Conservation (phyloP, 2,888 invertebrate genomes). For the Eurytoma californica region DNA sequence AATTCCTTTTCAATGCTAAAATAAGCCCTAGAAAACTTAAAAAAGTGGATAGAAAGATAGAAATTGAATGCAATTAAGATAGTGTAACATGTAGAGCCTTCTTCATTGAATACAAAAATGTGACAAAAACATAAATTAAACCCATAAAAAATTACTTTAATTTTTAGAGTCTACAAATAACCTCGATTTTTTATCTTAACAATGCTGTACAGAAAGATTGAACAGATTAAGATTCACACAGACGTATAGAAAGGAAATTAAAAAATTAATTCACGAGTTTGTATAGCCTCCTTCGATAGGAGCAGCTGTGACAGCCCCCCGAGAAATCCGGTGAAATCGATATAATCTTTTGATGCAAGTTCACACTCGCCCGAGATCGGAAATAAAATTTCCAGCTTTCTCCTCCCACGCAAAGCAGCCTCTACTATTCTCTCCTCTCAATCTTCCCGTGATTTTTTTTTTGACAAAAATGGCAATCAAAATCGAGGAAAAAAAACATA, state of each 20-base stretch:
- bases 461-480: slow-evolving; percentile 25
- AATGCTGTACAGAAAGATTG: background rate
- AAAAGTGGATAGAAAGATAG: no score
- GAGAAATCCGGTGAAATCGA: slow-evolving; percentile 14
- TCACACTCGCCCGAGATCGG: background rate
- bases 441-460: background rate
- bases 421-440: background rate
- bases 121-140: no score
- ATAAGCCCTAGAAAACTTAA: no score
- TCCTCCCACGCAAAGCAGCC: background rate
- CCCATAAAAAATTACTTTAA: no score
- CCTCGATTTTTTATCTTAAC: no score
- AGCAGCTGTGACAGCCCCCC: background rate
- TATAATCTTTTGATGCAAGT: slow-evolving; percentile 11
- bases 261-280: slow-evolving; percentile 10
- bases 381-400: slow-evolving; percentile 8
- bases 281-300: background rate
- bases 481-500: slow-evolving; percentile 37
- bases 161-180: no score
- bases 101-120: no score
- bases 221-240: background rate
- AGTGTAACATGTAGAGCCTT: no score
- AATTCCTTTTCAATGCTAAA: no score
- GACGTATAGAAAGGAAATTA: slow-evolving; percentile 7
- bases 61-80: no score